A percentile compares a stretch with the other conserved stretches of the same genome.
phyloP scores from a whole-genome alignment of 1,140 invertebrate genomes.

The Leptoteleia sp. region DNA sequence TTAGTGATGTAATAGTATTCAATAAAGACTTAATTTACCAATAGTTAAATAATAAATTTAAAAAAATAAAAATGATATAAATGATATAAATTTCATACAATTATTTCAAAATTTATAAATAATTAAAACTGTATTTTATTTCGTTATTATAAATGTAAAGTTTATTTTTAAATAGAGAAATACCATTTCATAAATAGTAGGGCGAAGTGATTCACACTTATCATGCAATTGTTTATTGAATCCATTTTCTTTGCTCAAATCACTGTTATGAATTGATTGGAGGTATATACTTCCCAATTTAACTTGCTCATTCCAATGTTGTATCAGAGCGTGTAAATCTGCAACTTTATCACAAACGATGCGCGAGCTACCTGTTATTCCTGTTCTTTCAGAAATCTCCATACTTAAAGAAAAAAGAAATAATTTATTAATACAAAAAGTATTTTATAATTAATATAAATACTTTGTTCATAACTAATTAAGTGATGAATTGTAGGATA shows the following conservation, averaged over 20 bases:
- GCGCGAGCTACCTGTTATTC: constrained; percentile 11
- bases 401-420: too few species aligned
- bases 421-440: too few species aligned
- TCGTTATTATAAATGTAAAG: too few species aligned
- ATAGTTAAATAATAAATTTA: too few species aligned
- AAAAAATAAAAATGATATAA: neutral
- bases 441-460: too few species aligned
- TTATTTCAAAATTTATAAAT: neutral
- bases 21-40: too few species aligned
- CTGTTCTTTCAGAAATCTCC: neutral
- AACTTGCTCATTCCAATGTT: constrained; percentile 19
- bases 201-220: constrained; percentile 9
- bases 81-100: neutral
- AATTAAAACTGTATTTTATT: neutral
- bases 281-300: neutral
- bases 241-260: constrained; percentile 7
- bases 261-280: constrained; percentile 4
- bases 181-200: constrained; percentile 16
- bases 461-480: too few species aligned
- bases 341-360: constrained; percentile 29
- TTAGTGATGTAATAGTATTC: too few species aligned
- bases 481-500: too few species aligned
- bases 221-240: constrained; percentile 10
- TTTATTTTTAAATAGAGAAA: too few species aligned
- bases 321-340: constrained; percentile 11